These are phyloP conservation scores for Calidris pygmaea DNA, from an alignment of 2,113 vertebrate genomes.

Conservation along the genomic window DNA sequence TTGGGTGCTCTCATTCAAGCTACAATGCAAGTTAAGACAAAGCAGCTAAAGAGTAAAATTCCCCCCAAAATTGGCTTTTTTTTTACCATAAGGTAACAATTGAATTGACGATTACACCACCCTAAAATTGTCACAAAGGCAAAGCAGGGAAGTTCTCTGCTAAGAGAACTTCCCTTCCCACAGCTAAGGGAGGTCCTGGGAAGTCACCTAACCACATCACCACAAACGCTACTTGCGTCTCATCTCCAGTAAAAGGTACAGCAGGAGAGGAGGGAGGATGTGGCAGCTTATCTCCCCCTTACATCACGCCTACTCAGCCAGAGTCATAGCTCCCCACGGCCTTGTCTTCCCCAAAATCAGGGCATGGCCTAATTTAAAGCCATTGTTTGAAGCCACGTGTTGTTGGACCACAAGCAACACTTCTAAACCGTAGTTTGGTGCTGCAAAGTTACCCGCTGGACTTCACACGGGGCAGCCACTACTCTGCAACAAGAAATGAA, in stretches of 20 bases:
- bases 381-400: not conserved
- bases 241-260: not conserved
- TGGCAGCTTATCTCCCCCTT: not conserved
- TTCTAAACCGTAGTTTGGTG: not conserved
- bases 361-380: not conserved
- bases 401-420: not conserved
- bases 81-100: not conserved
- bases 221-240: accelerated
- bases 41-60: not conserved
- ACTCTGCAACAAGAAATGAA: not conserved
- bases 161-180: too few species aligned
- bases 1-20: not conserved
- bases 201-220: not conserved
- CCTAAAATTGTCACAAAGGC: not conserved
- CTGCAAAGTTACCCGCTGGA: not conserved
- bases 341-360: not conserved
- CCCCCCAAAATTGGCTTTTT: accelerated
- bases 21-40: not conserved
- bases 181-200: not conserved
- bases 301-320: not conserved
- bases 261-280: not conserved
- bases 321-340: not conserved
- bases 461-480: not conserved
- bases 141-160: not conserved
- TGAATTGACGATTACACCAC: accelerated